Evolutionary conservation across 1,140 invertebrate genomes (phyloP), one percentile per base, ranked within the genome.

Genomic region (Drosophila biarmipes): DNA sequence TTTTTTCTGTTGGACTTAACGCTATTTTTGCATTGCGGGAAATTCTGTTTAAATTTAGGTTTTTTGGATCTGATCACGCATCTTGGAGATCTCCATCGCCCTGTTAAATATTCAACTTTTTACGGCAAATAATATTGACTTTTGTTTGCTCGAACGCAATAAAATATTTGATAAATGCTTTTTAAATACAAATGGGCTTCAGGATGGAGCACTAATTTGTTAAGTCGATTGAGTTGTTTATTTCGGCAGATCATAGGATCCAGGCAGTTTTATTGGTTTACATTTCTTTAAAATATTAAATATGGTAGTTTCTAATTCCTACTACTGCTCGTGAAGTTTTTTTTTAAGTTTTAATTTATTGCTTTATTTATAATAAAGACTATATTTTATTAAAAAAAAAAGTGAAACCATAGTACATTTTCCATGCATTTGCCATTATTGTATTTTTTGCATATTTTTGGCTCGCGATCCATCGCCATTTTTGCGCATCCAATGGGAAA

Each of bases 401-500:
- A n/a, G n/a, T n/a, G n/a, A n/a, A n/a, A n/a, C n/a, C n/a, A n/a
- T n/a, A n/a, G n/a, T 17, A 12, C 0, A 43, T 15, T 53, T 17
- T 15, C 1, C 5, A 5, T 24, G 5, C 24, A n/a, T 7, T 17
- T 10, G 0, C 19, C 19, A 12, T 27, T 31, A 4, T 5, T 48
- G 19, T 37, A 17, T 49, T 12, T 34, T 19, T 21, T 56, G 11
- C 45, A 75, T 57, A 58, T 76, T 76, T 75, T 76, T 24, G 40
- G 38, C 19, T 48, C 19, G 4, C 10, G 7, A 19, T 24, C 37
- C 37, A 86, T 89, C 84, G 84, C 84, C 84, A 87, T 87, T 87
- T 87, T 80, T 57, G 67, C 84, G 79, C 79, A 84, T 76, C 72
- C 76, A 84, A 84, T 84, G 42, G 48, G 74, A 62, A 79, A 46